Evolutionary conservation across 2,797 vertebrate species (phyloP).

Genomic region (Gephyroberyx darwinii): DNA sequence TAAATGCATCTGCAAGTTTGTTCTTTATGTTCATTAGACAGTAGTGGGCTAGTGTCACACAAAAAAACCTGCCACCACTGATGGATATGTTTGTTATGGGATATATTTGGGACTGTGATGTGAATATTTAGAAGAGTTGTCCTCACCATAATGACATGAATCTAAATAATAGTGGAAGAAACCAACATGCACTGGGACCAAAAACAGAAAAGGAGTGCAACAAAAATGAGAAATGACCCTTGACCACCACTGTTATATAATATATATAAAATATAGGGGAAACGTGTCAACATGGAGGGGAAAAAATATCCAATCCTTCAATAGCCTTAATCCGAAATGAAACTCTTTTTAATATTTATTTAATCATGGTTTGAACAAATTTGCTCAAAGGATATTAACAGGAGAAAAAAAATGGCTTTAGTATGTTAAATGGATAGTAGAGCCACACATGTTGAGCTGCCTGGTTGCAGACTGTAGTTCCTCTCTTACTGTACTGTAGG

Average conservation of each 20-base stretch:
- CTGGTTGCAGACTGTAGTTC: conserved; percentile 40
- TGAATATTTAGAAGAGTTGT: too few species aligned
- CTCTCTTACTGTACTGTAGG: conserved; percentile 79
- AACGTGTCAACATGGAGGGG: conserved; percentile 31
- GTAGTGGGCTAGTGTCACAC: neutral
- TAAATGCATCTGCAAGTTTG: neutral
- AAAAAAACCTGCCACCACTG: neutral
- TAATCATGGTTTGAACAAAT: conserved; percentile 69
- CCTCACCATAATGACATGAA: neutral
- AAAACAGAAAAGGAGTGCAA: neutral
- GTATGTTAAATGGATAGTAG: conserved; percentile 47
- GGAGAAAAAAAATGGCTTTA: conserved; percentile 38
- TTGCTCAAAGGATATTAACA: conserved; percentile 57
- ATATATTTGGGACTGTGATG: too few species aligned
- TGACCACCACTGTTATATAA: conserved; percentile 6
- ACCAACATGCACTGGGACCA: conserved; percentile 13
- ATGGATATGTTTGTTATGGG: neutral
- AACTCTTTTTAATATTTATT: conserved; percentile 66
- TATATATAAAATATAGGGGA: conserved; percentile 27
- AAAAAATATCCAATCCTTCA: conserved; percentile 56
- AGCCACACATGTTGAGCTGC: conserved; percentile 67
- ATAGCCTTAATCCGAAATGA: conserved; percentile 58
- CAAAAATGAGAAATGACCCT: conserved; percentile 5
- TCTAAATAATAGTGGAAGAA: neutral
- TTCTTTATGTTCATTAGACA: neutral